Conservation (phyloP, 2,797 vertebrate species). For the Sebastolobus altivelis region DNA sequence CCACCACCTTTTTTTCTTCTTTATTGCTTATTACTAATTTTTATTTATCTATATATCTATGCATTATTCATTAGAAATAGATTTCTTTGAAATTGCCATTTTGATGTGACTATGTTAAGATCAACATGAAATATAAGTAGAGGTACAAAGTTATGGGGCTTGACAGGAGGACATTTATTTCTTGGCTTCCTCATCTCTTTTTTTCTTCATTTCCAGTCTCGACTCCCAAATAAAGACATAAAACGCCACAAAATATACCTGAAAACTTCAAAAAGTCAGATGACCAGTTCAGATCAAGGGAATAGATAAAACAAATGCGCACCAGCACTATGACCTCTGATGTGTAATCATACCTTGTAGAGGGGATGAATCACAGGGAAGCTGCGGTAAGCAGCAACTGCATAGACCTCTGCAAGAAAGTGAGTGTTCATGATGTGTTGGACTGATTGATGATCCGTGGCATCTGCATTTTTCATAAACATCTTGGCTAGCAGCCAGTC, state of each 20-base stretch:
- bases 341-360: conserved; percentile 78
- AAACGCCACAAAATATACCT: too few species aligned
- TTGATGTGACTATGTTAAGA: too few species aligned
- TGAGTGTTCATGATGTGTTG: conserved; percentile 82
- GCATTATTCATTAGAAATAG: too few species aligned
- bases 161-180: too few species aligned
- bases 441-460: conserved; percentile 70
- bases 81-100: too few species aligned
- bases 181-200: too few species aligned
- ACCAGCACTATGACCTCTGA: background rate
- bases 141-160: too few species aligned
- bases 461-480: conserved; percentile 80
- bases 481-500: conserved; percentile 87
- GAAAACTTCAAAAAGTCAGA: background rate
- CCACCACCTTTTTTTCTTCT: too few species aligned
- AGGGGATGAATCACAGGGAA: conserved; percentile 85
- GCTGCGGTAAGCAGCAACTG: conserved; percentile 76
- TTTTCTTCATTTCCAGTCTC: too few species aligned
- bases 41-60: too few species aligned
- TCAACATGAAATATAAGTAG: too few species aligned
- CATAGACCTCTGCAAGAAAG: conserved; percentile 77
- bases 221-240: background rate
- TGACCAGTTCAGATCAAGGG: background rate
- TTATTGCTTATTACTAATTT: too few species aligned
- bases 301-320: background rate